Conservation (phyloP, 2,797 vertebrate genomes). For the Xyrichtys novacula region DNA sequence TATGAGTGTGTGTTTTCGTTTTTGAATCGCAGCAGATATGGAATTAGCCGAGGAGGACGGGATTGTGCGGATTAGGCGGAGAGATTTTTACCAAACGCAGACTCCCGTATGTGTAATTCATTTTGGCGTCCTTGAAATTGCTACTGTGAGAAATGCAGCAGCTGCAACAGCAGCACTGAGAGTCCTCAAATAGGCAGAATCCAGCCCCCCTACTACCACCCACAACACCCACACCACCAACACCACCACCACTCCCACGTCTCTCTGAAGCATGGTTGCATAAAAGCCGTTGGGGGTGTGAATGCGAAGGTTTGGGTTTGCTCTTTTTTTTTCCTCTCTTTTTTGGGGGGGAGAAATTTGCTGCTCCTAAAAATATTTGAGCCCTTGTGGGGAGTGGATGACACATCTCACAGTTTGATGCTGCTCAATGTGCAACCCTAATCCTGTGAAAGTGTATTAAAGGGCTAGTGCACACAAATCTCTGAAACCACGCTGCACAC, state of each 20-base stretch:
- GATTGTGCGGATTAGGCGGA: slow-evolving; percentile 77
- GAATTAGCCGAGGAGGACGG: slow-evolving; percentile 76
- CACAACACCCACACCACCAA: slow-evolving; percentile 55
- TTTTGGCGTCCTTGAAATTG: slow-evolving; percentile 84
- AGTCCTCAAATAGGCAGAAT: slow-evolving; percentile 66
- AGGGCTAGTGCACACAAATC: slow-evolving; percentile 29
- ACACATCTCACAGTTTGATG: slow-evolving; percentile 52
- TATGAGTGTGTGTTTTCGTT: slow-evolving; percentile 27
- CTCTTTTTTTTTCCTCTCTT: slow-evolving; percentile 3
- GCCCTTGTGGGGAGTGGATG: slow-evolving; percentile 47
- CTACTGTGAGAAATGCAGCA: slow-evolving; percentile 83
- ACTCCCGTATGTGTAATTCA: slow-evolving; percentile 80
- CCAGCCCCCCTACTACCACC: slow-evolving; percentile 35
- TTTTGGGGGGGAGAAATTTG: slow-evolving; percentile 50
- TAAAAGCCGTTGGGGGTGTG: slow-evolving; percentile 45
- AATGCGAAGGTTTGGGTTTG: slow-evolving; percentile 43
- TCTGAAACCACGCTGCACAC: slow-evolving; percentile 3
- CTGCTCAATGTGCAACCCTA: slow-evolving; percentile 37
- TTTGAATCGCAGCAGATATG: slow-evolving; percentile 66
- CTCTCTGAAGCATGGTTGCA: slow-evolving; percentile 62
- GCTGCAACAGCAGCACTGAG: slow-evolving; percentile 72
- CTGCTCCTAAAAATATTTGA: slow-evolving; percentile 65
- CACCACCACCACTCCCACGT: slow-evolving; percentile 59
- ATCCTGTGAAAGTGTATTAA: slow-evolving; percentile 50
- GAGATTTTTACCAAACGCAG: slow-evolving; percentile 74